phyloP scores from a whole-genome alignment of 64 coral and sea anemone species.

The Pocillopora damicornis region DNA sequence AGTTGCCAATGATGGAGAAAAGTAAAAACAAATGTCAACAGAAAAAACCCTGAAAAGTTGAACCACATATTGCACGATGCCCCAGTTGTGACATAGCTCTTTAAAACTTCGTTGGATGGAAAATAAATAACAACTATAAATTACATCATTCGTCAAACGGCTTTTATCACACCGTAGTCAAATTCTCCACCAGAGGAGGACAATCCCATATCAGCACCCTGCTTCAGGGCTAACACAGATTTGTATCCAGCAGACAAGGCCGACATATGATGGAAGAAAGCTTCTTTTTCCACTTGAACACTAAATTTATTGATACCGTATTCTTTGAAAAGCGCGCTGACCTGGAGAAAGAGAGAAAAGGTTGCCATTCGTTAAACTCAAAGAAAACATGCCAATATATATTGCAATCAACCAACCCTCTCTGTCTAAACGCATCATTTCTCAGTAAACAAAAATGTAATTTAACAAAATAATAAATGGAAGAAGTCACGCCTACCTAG shows the following conservation, averaged over 20 bases:
- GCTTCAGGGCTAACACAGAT: conserved; percentile 86
- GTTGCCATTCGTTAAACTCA: neutral
- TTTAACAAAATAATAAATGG: no score
- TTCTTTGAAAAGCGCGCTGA: conserved; percentile 84
- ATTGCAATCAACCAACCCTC: no score
- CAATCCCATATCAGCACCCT: conserved; percentile 65
- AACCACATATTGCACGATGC: no score
- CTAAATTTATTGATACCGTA: conserved; percentile 75
- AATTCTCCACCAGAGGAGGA: conserved; percentile 57
- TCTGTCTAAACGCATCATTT: no score
- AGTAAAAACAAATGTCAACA: no score
- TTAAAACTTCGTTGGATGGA: neutral
- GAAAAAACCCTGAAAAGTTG: no score
- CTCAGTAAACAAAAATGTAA: no score
- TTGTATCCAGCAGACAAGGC: conserved; percentile 96
- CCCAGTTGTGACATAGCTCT: no score
- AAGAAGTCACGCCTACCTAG: no score
- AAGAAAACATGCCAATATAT: no score
- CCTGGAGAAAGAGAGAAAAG: conserved; percentile 30
- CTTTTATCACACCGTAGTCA: conserved; percentile 76
- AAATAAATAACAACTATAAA: conserved; percentile 11
- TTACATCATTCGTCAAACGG: conserved; percentile 43
- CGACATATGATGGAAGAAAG: conserved; percentile 98
- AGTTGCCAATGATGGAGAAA: no score
- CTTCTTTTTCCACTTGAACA: conserved; percentile 94